Evolutionary conservation across 2,797 vertebrate species (phyloP).

Genomic region (Centroberyx gerrardi): DNA sequence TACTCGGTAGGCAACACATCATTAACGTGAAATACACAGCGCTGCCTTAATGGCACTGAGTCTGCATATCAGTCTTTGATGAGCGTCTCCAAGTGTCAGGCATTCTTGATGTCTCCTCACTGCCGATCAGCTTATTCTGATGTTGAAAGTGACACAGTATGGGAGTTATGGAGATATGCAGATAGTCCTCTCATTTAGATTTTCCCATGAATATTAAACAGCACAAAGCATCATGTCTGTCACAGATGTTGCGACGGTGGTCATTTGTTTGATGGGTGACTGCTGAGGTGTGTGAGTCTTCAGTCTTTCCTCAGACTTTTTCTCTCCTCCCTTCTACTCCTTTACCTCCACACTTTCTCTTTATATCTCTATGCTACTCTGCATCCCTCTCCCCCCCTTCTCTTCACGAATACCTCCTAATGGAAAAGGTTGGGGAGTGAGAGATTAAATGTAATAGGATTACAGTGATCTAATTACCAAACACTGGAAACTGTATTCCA

Average conservation of each 20-base stretch:
- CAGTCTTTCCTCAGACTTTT: slow-evolving; percentile 27
- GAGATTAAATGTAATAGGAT: slow-evolving; percentile 56
- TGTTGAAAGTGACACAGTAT: slow-evolving; percentile 28
- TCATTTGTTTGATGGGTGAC: slow-evolving; percentile 48
- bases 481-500: slow-evolving; percentile 42
- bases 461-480: slow-evolving; percentile 56
- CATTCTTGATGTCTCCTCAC: slow-evolving; percentile 35
- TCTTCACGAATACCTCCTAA: slow-evolving; percentile 55
- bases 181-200: slow-evolving; percentile 27
- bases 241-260: slow-evolving; percentile 38
- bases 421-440: slow-evolving; percentile 55
- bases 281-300: slow-evolving; percentile 10
- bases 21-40: slow-evolving; percentile 22
- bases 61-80: slow-evolving; percentile 45
- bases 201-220: slow-evolving; percentile 59
- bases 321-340: slow-evolving; percentile 18
- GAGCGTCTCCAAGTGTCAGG: slow-evolving; percentile 48
- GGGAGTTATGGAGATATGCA: slow-evolving; percentile 29
- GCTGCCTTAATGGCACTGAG: slow-evolving; percentile 23
- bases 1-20: slow-evolving; percentile 17
- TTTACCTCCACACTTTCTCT: slow-evolving; percentile 1
- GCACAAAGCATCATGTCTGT: slow-evolving; percentile 36
- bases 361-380: slow-evolving; percentile 35
- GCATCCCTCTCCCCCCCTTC: slow-evolving; percentile 41
- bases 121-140: slow-evolving; percentile 50